These are phyloP conservation scores for Corydoras sp. DNA, from an alignment of 2,113 vertebrate species.

Conservation along the genomic window DNA sequence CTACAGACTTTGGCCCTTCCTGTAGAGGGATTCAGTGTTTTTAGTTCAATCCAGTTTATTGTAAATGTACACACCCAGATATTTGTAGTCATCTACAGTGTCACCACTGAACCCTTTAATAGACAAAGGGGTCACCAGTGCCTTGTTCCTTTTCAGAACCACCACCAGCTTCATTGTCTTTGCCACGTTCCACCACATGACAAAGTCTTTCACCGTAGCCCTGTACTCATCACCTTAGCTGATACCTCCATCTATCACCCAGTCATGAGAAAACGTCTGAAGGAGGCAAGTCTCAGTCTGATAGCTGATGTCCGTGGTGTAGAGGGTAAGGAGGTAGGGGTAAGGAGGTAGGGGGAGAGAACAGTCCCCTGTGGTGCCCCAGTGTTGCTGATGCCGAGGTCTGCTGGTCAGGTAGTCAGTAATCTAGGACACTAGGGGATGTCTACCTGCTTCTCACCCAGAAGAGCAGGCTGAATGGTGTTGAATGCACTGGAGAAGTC, in stretches of 20 bases:
- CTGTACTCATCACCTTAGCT: not conserved
- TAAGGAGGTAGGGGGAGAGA: constrained; percentile 15
- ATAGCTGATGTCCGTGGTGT: not conserved
- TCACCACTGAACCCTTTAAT: too few relatives aligned
- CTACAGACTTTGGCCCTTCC: constrained; percentile 4
- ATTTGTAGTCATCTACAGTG: not conserved
- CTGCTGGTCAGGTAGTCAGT: constrained; percentile 14
- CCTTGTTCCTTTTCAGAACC: not conserved
- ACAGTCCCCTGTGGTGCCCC: constrained; percentile 10
- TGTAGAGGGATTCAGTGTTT: not conserved
- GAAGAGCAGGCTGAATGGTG: not conserved
- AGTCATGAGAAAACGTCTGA: constrained; percentile 14
- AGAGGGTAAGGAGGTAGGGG: constrained; percentile 13
- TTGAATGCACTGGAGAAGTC: constrained; percentile 22
- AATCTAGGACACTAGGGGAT: constrained; percentile 21
- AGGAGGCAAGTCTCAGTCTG: not conserved
- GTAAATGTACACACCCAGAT: constrained; percentile 6
- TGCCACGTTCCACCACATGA: not conserved
- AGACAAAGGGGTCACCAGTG: too few relatives aligned
- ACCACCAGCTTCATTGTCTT: constrained; percentile 2
- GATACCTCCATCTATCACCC: constrained; percentile 7
- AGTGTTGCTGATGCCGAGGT: not conserved
- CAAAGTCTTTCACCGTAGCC: not conserved
- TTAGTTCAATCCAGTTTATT: constrained; percentile 9
- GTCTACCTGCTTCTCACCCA: not conserved